phyloP scores from a whole-genome alignment of 2,797 vertebrate species.

The Schizothorax lantsangensis region DNA sequence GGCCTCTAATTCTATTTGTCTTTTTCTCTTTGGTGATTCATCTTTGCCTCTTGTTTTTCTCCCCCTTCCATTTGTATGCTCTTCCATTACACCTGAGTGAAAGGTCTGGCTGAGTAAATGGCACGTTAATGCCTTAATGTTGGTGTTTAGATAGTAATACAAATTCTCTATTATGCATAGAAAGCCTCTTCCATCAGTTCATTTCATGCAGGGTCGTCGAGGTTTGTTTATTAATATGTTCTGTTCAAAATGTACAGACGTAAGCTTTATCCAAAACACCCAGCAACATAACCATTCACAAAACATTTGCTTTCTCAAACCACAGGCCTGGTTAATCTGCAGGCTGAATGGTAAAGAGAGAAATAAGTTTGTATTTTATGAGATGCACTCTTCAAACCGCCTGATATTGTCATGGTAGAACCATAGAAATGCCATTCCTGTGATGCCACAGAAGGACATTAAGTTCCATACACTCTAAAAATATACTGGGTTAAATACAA shows the following conservation, averaged over 20 bases:
- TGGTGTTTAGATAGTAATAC: conserved; percentile 23
- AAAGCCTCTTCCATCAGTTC: conserved; percentile 39
- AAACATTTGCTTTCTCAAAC: background rate
- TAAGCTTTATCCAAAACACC: background rate
- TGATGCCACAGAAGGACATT: background rate
- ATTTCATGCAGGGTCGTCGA: background rate
- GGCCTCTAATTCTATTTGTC: conserved; percentile 42
- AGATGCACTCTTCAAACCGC: background rate
- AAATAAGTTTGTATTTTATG: background rate
- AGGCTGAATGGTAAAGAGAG: background rate
- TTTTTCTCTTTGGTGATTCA: conserved; percentile 13
- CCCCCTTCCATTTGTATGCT: background rate
- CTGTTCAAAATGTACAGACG: conserved; percentile 11
- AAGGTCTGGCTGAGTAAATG: conserved; percentile 25
- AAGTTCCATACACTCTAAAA: background rate
- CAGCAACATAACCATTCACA: background rate
- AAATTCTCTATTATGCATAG: conserved; percentile 1
- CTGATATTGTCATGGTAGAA: background rate
- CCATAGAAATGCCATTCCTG: background rate
- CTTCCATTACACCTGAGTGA: conserved; percentile 31
- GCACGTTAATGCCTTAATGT: conserved; percentile 35
- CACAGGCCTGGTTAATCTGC: background rate
- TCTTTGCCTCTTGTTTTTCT: conserved; percentile 8
- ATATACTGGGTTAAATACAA: too few relatives aligned
- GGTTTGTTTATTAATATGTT: conserved; percentile 17